phyloP scores from a whole-genome alignment of 2,797 vertebrate species.

The Acanthurus lineatus region DNA sequence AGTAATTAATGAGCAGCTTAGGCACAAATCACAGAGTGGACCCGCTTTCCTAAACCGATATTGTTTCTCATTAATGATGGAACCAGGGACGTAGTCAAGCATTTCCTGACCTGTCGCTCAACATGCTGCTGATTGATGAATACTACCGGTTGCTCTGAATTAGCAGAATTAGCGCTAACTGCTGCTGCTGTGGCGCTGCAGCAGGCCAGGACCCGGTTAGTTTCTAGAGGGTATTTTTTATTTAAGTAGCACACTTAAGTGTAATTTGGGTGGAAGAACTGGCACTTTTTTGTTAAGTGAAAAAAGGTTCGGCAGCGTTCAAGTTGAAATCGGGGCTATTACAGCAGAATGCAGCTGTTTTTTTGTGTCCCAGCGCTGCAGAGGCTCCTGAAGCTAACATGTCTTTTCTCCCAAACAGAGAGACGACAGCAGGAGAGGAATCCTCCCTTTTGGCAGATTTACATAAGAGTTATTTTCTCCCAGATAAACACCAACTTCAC shows the following conservation, averaged over 20 bases:
- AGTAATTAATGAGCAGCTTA: slow-evolving; percentile 79
- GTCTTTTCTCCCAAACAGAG: slow-evolving; percentile 5
- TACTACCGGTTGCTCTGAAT: background rate
- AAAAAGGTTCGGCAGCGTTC: background rate
- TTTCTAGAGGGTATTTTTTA: background rate
- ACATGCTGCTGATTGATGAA: slow-evolving; percentile 54
- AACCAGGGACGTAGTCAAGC: slow-evolving; percentile 46
- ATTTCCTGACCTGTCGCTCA: slow-evolving; percentile 67
- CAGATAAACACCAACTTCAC: slow-evolving; percentile 31
- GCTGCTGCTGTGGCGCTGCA: background rate
- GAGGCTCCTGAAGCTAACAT: background rate
- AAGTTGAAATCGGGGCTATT: background rate
- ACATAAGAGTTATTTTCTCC: slow-evolving; percentile 36
- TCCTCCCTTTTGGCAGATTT: slow-evolving; percentile 37
- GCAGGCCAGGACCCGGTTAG: background rate
- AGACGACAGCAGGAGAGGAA: slow-evolving; percentile 13
- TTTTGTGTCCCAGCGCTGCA: background rate
- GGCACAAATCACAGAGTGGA: slow-evolving; percentile 62
- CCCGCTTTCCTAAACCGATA: slow-evolving; percentile 52
- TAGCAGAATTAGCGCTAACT: slow-evolving; percentile 16
- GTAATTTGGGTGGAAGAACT: background rate
- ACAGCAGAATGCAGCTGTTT: background rate
- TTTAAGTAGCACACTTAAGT: background rate
- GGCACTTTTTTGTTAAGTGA: background rate
- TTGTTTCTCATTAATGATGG: slow-evolving; percentile 65